Base-by-base conservation (phyloP, 2,113 vertebrate species). In the Myodes glareolus region DNA sequence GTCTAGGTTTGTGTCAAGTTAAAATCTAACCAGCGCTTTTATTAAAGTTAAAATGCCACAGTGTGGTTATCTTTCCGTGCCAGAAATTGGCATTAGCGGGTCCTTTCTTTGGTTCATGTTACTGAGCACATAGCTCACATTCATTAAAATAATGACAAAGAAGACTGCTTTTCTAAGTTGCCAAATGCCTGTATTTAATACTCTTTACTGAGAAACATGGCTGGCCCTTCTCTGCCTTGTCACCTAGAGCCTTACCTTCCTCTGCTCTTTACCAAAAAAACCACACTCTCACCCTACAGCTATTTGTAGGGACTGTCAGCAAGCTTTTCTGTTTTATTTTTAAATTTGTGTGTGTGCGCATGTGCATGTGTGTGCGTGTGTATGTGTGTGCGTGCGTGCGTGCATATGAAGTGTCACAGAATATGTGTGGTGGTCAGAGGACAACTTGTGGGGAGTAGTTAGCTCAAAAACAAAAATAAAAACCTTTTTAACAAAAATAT, bases 81-180 rank as follows among this genome's bases (percentile, higher is more conserved):
- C 45, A 21, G 61, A 33, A 61, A 58, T 17, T 92, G 77, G 80
- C 58, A 36, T 2, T 42, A 84, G 39, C 16, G 16, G 21, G 23
- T 77, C 31, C 45, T 88, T 88, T 88, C 21, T 47, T 36, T 94
- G 10, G n/a, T 36, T 77, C 14, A 23, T 42, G 33, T 16, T 50
- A 52, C 42, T 77, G 61, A 89, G 58, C 14, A 52, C 17, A 67
- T 16, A 88, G 47, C 29, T 39, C 17, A 61, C 42, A 42, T 50
- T 94, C 47, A 61, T 45, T 84, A 92, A 96, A 82, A 94, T 68
- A 36, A 42, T 29, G 33, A 42, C 27, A 84, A 73, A 50, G 47
- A 78, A 50, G 70, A 8, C 0, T 47, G 52, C n/a, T 77, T 86
- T 23, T 23, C 27, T 63, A 65, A 67, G 58, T 5, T 47, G 5